Evolutionary conservation across 2,113 vertebrate genomes (phyloP), one percentile per base, ranked within the genome.

Genomic region (Coracopsis vasa): DNA sequence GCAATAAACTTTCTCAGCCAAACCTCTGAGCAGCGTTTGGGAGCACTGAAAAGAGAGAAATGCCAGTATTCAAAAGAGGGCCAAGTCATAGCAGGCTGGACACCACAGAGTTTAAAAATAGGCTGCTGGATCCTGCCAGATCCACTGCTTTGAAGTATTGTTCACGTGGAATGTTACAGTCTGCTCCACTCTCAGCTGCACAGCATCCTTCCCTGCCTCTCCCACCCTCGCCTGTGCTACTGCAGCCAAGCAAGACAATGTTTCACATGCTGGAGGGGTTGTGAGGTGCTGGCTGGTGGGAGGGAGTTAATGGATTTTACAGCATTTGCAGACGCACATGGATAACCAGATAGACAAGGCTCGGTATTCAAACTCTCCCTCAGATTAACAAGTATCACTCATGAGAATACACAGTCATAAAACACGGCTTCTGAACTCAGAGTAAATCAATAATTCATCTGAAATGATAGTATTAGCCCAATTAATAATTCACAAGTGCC

Each of bases 91-190:
- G 31, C 39, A 75, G 69, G 23, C 41, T 61, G 37, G 64, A 71
- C 74, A 71, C 35, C 39, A 21, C 25, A 27, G 58, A 29, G 50
- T 35, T 80, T 64, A 48, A 94, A 78, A 83, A 47, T 2, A 54
- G 45, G 39, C 58, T 66, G 35, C 15, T 61, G 29, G 48, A 13
- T 56, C 42, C 54, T 67, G 31, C 41, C 50, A 62, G 50, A 17
- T 65, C 16, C 44, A 2, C 18, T 7, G 54, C 60, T 51, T 47
- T 65, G 85, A 71, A 35, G 19, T 45, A 19, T 15, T n/a, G 64
- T 58, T 75, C 51, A 10, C 0, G 0, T 6, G 37, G 31, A 53
- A 31, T 0, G 21, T 47, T 47, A 5, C 1, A 41, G 42, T 9
- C 54, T 64, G 33, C 54, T 51, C 24, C 35, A 39, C 50, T 50